Evolutionary conservation across 2,888 invertebrate species (phyloP).

Genomic region (Agapostemon virescens): DNA sequence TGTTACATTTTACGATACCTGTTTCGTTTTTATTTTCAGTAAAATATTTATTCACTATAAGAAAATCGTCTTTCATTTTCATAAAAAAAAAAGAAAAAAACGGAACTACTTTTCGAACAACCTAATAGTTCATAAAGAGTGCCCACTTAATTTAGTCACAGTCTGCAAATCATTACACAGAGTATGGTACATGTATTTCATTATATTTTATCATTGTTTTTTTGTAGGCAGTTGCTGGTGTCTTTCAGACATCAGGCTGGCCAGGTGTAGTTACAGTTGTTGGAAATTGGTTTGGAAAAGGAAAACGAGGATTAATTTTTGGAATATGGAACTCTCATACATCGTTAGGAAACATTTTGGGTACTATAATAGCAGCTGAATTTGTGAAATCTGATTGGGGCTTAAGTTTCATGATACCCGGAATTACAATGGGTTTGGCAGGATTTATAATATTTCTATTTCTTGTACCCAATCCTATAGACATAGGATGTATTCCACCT

Average conservation of each 20-base stretch:
- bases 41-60: no score
- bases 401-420: slow-evolving; percentile 95
- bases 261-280: slow-evolving; percentile 96
- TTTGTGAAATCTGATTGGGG: slow-evolving; percentile 95
- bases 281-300: slow-evolving; percentile 98
- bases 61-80: no score
- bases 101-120: no score
- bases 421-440: slow-evolving; percentile 87
- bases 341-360: slow-evolving; percentile 96
- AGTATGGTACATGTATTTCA: neutral
- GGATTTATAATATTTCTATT: slow-evolving; percentile 91
- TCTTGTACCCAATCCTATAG: slow-evolving; percentile 90
- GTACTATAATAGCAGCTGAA: slow-evolving; percentile 92
- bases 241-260: slow-evolving; percentile 97
- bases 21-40: no score
- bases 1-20: no score
- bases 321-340: slow-evolving; percentile 99
- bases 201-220: slow-evolving; percentile 19
- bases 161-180: neutral
- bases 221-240: slow-evolving; percentile 88
- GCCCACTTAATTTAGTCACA: neutral
- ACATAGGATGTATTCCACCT: slow-evolving; percentile 85
- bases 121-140: neutral
- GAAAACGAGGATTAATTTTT: slow-evolving; percentile 94
- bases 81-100: no score